phyloP scores from a whole-genome alignment of 2,888 invertebrate genomes.

The Sinotaia quadrata region DNA sequence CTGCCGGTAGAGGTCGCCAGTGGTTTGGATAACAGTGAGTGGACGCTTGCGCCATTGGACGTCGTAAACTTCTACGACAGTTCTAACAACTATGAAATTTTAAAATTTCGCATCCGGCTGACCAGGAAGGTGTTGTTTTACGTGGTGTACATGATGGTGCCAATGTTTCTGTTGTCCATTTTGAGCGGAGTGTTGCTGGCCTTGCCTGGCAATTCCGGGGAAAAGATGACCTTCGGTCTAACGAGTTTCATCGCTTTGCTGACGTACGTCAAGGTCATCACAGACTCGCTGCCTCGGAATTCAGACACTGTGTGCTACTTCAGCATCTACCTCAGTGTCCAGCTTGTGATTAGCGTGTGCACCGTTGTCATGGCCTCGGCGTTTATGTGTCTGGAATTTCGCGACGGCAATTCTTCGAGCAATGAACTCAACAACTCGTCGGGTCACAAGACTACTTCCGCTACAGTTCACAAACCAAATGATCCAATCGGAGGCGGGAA shows the following conservation, averaged over 20 bases:
- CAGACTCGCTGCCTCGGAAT: not conserved
- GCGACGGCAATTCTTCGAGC: too few species aligned
- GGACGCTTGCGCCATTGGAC: not conserved
- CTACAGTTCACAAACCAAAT: too few species aligned
- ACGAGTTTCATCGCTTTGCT: not conserved
- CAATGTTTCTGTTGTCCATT: not conserved
- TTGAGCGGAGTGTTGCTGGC: not conserved
- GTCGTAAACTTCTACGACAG: not conserved
- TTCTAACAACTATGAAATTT: not conserved
- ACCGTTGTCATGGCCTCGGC: not conserved
- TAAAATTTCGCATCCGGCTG: not conserved
- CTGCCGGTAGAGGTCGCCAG: not conserved
- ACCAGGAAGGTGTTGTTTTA: not conserved
- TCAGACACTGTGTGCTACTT: not conserved
- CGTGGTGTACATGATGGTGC: not conserved
- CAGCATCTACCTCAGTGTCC: constrained; percentile 4
- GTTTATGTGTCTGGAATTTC: too few species aligned
- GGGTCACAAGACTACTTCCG: too few species aligned
- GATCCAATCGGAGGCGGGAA: too few species aligned
- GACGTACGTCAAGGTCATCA: not conserved
- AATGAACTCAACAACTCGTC: too few species aligned
- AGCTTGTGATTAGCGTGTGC: not conserved
- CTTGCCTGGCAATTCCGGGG: not conserved
- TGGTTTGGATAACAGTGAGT: not conserved
- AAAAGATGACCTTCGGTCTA: constrained; percentile 11